These are phyloP conservation scores for Hipposideros larvatus DNA, from an alignment of 2,797 vertebrate genomes.

Conservation along the genomic window DNA sequence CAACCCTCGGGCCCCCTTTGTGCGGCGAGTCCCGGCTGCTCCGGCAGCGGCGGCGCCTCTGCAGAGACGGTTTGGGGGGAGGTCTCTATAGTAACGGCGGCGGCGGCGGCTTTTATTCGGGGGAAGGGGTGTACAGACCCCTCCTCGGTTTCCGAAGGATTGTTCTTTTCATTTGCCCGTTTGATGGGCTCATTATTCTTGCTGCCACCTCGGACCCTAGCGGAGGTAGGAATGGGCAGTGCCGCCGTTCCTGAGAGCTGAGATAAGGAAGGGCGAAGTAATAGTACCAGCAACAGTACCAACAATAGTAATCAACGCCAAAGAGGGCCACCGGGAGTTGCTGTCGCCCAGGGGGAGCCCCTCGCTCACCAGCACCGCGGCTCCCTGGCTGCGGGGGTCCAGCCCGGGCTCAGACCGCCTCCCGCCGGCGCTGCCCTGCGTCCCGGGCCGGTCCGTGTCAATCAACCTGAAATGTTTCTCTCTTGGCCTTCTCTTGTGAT, in stretches of 20 bases:
- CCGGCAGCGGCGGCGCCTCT: conserved; percentile 19
- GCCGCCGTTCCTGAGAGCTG: neutral
- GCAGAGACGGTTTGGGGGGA: conserved; percentile 4
- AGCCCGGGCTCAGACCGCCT: neutral
- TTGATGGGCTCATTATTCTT: neutral
- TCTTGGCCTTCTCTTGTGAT: neutral
- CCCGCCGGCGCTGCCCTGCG: conserved; percentile 48
- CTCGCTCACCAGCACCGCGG: neutral
- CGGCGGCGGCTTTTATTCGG: neutral
- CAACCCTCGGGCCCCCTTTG: conserved; percentile 64
- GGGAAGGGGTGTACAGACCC: neutral
- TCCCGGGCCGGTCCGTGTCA: neutral
- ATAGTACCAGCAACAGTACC: neutral
- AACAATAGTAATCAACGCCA: neutral
- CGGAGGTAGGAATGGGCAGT: neutral
- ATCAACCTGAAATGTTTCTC: neutral
- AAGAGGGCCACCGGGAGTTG: neutral
- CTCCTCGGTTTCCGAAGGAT: neutral
- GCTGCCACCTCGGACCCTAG: neutral
- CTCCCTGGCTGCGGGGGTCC: neutral
- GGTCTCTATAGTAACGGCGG: conserved; percentile 79
- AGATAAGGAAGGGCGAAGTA: neutral
- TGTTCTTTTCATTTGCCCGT: conserved; percentile 32
- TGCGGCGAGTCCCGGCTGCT: conserved; percentile 60
- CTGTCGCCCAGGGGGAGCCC: neutral